These are phyloP conservation scores for Plumapathes pennacea DNA, from an alignment of 92 coral and sea anemone species.

Conservation along the genomic window DNA sequence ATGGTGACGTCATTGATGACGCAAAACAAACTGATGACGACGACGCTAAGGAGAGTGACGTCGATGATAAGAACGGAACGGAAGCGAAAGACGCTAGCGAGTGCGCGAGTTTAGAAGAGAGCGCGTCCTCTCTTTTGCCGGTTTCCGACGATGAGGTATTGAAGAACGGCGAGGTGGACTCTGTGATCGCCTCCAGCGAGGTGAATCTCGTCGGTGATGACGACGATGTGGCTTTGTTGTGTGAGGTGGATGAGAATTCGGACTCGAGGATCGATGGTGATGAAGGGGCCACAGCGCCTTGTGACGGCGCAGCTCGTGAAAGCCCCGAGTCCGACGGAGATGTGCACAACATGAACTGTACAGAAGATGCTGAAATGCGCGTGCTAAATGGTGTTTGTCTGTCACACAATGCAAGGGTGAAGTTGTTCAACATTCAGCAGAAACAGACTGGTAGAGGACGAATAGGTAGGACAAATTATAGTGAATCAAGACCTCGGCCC, in stretches of 20 bases:
- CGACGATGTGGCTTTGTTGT: not conserved
- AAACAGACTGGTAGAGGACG: no score
- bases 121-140: no score
- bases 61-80: not conserved
- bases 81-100: not conserved
- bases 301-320: no score
- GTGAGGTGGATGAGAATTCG: not conserved
- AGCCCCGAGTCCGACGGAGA: no score
- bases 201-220: constrained; percentile 6
- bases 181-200: constrained; percentile 15
- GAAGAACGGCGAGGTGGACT: constrained; percentile 10
- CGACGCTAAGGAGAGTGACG: not conserved
- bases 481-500: no score
- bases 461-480: no score
- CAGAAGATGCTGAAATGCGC: no score
- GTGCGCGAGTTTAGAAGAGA: not conserved
- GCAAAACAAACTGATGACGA: constrained; percentile 1
- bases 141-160: constrained; percentile 12
- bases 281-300: no score
- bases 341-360: no score
- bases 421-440: no score
- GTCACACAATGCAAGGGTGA: no score
- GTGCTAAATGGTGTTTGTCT: no score
- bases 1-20: constrained; percentile 5
- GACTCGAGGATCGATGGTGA: not conserved